Base-by-base conservation (phyloP, 2,888 invertebrate genomes). In the Arrhopalites spinosus region DNA sequence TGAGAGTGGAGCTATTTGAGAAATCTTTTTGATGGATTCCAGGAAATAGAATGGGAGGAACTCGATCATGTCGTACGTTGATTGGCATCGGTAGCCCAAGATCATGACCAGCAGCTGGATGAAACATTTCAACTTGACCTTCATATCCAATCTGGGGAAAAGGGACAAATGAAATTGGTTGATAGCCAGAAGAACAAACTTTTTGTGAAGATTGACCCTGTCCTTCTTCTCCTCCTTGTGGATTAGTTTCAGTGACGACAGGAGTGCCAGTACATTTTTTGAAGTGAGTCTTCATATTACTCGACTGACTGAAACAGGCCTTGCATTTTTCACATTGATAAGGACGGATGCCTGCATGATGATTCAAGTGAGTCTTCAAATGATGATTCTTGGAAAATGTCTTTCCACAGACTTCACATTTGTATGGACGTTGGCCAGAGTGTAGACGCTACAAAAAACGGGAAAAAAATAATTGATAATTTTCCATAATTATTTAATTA, bases 211-310 rank as follows among this genome's bases (percentile, higher is more conserved):
- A n/a, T n/a, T n/a, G n/a, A n/a, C n/a, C n/a, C n/a, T n/a, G n/a
- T n/a, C n/a, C n/a, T n/a, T n/a, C n/a, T n/a, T n/a, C n/a, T 20
- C 20, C 17, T 59, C 23, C 20, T n/a, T n/a, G n/a, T 56, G 53
- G 53, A 1, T 20, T 11, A 53, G 53, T 17, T 53, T 15, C n/a
- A 20, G 1, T 27, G 20, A n/a, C 2, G 23, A 27, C 30, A n/a
- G 59, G 59, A 29, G 30, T 30, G 0, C 81, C 82, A 13, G 81
- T 78, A 83, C 93, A 94, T 85, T 93, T 93, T 85, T 93, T 93
- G 84, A 90, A 89, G 84, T 94, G 93, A 0, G 93, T 94, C 80
- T 93, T 88, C 93, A 93, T 94, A 84, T 94, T 94, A 82, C 93
- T 93, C 67, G 93, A 93, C 85, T 93, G 93, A 0, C 93, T 93